Evolutionary conservation across 2,797 vertebrate species (phyloP).

Genomic region (Gymnopithys bicolor): DNA sequence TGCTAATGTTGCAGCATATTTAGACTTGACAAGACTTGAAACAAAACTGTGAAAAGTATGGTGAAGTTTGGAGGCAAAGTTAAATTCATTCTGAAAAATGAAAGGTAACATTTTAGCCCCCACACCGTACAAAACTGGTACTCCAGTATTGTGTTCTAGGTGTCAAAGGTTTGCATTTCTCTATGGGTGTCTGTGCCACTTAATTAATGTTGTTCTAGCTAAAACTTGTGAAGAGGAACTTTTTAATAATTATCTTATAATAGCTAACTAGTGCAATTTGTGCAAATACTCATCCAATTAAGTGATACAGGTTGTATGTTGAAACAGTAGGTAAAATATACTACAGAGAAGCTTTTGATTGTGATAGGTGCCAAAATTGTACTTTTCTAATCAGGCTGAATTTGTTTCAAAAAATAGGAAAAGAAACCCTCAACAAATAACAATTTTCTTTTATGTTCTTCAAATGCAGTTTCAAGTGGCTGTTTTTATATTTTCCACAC

Average conservation of each 20-base stretch:
- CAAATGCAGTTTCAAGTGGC: not conserved
- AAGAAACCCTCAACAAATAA: not conserved
- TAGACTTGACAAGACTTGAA: slow-evolving; percentile 28
- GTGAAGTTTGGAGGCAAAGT: not conserved
- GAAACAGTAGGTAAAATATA: not conserved
- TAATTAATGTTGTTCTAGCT: slow-evolving; percentile 26
- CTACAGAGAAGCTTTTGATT: not conserved
- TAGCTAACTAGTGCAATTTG: slow-evolving; percentile 26
- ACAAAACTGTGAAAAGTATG: not conserved
- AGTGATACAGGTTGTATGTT: not conserved
- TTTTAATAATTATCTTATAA: slow-evolving; percentile 19
- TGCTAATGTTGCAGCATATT: slow-evolving; percentile 14
- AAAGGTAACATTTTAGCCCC: not conserved
- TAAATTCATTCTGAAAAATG: not conserved
- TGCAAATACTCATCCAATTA: slow-evolving; percentile 2
- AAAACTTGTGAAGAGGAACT: not conserved
- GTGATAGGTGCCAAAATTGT: not conserved
- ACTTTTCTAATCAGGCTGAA: not conserved
- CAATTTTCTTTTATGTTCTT: not conserved
- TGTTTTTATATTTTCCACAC: not conserved
- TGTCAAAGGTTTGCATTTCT: not conserved
- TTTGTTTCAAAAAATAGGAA: not conserved
- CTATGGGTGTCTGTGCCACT: not conserved
- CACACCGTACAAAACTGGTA: not conserved
- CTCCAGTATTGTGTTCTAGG: not conserved